Base-by-base conservation (phyloP, 2,113 vertebrate genomes). In the Scopus umbretta region DNA sequence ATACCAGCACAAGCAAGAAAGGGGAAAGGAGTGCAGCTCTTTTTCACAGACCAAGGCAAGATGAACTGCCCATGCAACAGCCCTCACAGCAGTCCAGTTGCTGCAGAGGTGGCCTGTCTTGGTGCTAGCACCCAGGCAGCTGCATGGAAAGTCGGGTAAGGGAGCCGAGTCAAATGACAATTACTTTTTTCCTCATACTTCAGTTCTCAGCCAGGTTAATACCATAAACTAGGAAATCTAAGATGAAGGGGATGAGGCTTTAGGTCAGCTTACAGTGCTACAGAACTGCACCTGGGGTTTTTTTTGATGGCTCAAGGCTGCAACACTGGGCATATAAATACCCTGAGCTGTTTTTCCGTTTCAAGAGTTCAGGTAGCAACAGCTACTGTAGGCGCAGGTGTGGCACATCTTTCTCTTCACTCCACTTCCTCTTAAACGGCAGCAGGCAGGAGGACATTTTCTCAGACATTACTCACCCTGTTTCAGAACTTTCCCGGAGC, bases 321-420 rank as follows among this genome's bases (percentile, higher is more conserved):
- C n/a, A 34, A 27, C 49, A 71, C 67, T 43, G 26, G 30, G 29
- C 50, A 63, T 25, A 56, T 16, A 75, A 94, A 85, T 40, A 89
- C 36, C 16, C 18, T 27, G 29, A 84, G 30, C 50, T 86, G 20
- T 47, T 94, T 90, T 92, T 32, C 74, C 66, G 58, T 80, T 67
- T 81, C 40, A 85, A 62, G 81, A 76, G 49, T 36, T 73, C 58
- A 86, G 86, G 88, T 11, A 91, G 81, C 73, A 95, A 58, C 68
- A 88, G 72, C 76, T 71, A 47, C 65, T 71, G 56, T 38, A 80
- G 72, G 74, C 32, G 63, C 63, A 97, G 95, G 95, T 86, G 96
- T 95, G 97, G 94, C 90, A 93, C 72, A 88, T 87, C 90, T 78
- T 96, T 85, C 88, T 93, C 34, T 58, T 87, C 93, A 50, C 34